Evolutionary conservation across 2,888 invertebrate genomes (phyloP).

Genomic region (Nephrotoma flavescens): DNA sequence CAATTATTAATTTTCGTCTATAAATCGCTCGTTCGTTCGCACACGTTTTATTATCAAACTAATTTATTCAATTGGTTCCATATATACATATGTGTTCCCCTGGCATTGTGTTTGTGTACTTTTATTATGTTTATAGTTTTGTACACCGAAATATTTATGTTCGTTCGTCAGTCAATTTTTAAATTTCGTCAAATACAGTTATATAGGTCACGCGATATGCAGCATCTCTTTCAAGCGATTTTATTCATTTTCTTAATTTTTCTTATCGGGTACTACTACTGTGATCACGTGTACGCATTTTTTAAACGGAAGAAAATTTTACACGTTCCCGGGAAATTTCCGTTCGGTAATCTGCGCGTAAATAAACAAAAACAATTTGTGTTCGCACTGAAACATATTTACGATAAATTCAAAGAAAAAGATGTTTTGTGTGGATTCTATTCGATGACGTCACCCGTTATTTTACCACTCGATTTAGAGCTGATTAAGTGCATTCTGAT

Average conservation of each 20-base stretch:
- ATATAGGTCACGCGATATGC: neutral
- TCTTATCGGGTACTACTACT: neutral
- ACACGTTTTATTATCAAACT: neutral
- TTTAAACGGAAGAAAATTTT: neutral
- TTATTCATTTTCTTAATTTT: neutral
- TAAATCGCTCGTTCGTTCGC: neutral
- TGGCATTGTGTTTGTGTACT: neutral
- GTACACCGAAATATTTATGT: neutral
- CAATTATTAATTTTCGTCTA: neutral
- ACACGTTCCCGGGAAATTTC: neutral
- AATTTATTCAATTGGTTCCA: neutral
- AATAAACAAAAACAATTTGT: neutral
- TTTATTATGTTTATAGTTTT: neutral
- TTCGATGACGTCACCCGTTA: neutral
- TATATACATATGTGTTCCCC: neutral
- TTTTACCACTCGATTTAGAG: constrained; percentile 4
- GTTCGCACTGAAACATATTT: neutral
- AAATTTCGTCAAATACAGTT: neutral
- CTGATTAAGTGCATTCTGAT: neutral
- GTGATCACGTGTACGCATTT: neutral
- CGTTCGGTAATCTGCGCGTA: neutral
- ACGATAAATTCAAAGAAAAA: constrained; percentile 7
- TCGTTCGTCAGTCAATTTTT: neutral
- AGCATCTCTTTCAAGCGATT: neutral
- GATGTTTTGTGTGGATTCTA: constrained; percentile 6